Base-by-base conservation (phyloP, 2,113 vertebrate genomes). In the Xyrauchen texanus region DNA sequence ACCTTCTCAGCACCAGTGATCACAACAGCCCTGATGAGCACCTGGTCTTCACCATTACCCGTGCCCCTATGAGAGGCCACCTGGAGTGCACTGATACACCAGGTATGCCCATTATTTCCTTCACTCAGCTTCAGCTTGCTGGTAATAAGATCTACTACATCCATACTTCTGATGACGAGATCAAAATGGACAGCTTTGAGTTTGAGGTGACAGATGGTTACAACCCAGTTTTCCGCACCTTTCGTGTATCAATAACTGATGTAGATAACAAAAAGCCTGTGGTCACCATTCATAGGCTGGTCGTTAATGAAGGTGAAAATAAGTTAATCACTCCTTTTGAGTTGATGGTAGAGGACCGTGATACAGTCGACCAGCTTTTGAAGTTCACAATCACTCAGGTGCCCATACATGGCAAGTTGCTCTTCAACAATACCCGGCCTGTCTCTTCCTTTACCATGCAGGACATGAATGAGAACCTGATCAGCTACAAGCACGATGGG, bases 241-340 rank as follows among this genome's bases (percentile, higher is more conserved):
- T 99, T 84, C 94, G 96, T 15, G 94, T 99, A 83, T 97, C 96
- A 75, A 98, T 99, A 72, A 91, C 91, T 0, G 96, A 96, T 0
- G 97, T 99, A 53, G 97, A 99, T 90, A 99, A 99, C 78, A 99
- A 98, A 85, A 98, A 96, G 81, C 97, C 97, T 0, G 93, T 99
- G 2, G 87, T 99, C 77, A 96, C 95, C 8, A 88, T 98, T 57
- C 95, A 96, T 34, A 88, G 90, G 5, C 90, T 99, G 76, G 83
- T 93, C 8, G 92, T 97, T 84, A 95, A 88, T 0, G 97, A 97
- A 83, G 93, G 93, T 7, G 95, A 95, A 61, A 93, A 89, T 82
- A 98, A 96, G 83, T 90, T 99, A 49, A 96, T 99, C 88, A 98
- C 97, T 0, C 97, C 97, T 0, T 99, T 99, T 81, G 97, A 99